Evolutionary conservation across 2,113 vertebrate species (phyloP), one percentile per base, ranked within the genome.

Genomic region (Scolopax mira): DNA sequence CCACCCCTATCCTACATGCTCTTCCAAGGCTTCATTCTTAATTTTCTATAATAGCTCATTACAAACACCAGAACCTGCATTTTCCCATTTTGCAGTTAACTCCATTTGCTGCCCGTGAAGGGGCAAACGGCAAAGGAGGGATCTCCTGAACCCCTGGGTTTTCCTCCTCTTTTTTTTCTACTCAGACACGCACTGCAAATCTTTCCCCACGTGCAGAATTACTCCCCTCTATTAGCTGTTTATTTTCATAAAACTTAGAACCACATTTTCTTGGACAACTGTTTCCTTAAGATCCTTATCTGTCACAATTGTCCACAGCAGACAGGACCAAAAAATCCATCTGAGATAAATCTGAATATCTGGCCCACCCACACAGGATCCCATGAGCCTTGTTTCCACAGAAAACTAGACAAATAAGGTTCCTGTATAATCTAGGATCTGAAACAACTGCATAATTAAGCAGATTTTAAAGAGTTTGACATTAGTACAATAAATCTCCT

Each of bases 301-400:
- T 57, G 30, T 52, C 82, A 65, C 35, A 79, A 60, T 4, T 49
- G 57, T 44, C 42, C 81, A 58, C 11, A 19, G 5, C 3, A 62
- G 57, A 39, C 35, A 87, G 8, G 64, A 31, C 49, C 65, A 81
- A 65, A 37, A 44, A 37, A 54, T 55, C 27, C 27, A 2, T 1
- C 18, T 49, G 52, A 58, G 15, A 54, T 28, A 10, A 30, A 80
- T 16, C 7, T 5, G 22, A 48, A 72, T 21, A 70, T 5, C 12
- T 1, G 3, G 70, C 57, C 48, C 66, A 33, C 0, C 0, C 33
- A 87, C 18, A 52, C 3, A 52, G 24, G 12, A 74, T 19, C 44
- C 46, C 1, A 0, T 18, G 15, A 85, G 22, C 71, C 41, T 37
- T 79, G 33, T 41, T 79, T 91, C 74, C 30, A 30, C 4, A 66